Percentiles rank a stretch among this genome's conserved stretches.
phyloP scores from a whole-genome alignment of 1,140 invertebrate genomes.

The Brachionus plicatilis region DNA sequence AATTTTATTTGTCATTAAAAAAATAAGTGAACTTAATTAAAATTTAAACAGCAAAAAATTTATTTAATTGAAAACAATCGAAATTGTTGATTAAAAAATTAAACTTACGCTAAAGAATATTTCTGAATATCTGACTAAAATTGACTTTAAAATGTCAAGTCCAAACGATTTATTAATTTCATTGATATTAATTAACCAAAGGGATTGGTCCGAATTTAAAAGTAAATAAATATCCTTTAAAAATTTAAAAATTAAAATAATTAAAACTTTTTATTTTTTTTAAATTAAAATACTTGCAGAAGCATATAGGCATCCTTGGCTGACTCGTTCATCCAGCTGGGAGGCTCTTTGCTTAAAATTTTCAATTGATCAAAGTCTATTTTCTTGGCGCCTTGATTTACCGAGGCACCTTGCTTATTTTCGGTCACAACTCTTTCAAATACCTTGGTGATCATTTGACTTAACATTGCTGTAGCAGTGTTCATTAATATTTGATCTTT shows the following conservation, averaged over 20 bases:
- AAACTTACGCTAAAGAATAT: conserved; percentile 40
- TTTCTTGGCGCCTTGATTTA: background rate
- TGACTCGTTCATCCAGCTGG: conserved; percentile 31
- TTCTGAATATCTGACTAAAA: conserved; percentile 38
- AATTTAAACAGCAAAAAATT: background rate
- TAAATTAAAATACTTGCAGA: background rate
- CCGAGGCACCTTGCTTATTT: conserved; percentile 49
- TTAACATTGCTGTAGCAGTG: conserved; percentile 89
- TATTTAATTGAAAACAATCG: too few species aligned
- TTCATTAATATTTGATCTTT: conserved; percentile 89
- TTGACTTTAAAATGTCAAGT: conserved; percentile 30
- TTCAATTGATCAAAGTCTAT: conserved; percentile 4
- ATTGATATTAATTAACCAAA: conserved; percentile 27
- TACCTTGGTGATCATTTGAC: conserved; percentile 89
- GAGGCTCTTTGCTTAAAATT: conserved; percentile 33
- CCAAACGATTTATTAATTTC: conserved; percentile 37
- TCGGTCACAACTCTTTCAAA: conserved; percentile 83
- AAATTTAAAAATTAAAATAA: background rate
- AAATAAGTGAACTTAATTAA: too few species aligned
- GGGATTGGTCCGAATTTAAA: conserved; percentile 28
- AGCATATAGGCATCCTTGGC: conserved; percentile 35
- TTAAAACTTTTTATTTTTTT: background rate
- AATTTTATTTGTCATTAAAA: too few species aligned
- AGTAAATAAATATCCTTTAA: conserved; percentile 37
- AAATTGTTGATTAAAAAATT: conserved; percentile 13